phyloP scores from a whole-genome alignment of 2,113 vertebrate genomes.

The Trogon surrucura region DNA sequence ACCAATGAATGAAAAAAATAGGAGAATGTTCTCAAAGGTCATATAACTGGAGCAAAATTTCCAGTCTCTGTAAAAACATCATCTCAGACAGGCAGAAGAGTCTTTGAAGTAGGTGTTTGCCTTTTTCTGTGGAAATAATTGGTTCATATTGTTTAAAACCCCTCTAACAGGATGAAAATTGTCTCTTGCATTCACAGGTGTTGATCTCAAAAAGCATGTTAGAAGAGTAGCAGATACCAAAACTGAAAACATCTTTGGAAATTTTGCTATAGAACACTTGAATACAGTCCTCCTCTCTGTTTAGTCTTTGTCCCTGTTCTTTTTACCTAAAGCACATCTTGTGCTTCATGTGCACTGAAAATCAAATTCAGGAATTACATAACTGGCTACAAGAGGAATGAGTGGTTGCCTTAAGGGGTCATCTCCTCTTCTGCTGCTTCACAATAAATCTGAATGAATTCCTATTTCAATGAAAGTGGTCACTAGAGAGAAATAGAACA shows the following conservation, averaged over 20 bases:
- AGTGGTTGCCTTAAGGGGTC: not conserved
- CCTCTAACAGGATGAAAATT: not conserved
- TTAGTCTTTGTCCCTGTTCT: not conserved
- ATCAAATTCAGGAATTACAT: not conserved
- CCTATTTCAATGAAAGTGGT: not conserved
- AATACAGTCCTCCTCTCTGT: not conserved
- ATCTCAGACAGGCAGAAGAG: not conserved
- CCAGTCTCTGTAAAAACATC: not conserved
- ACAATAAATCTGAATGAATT: conserved; percentile 12
- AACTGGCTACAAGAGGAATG: not conserved
- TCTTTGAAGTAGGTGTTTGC: fast-evolving
- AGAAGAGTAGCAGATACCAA: not conserved
- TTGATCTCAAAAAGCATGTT: not conserved
- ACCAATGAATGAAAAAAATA: not conserved
- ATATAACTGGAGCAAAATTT: not conserved
- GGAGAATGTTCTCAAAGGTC: not conserved
- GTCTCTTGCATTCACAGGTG: not conserved
- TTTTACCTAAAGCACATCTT: not conserved
- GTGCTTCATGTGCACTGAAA: not conserved
- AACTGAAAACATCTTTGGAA: not conserved
- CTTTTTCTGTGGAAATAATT: not conserved
- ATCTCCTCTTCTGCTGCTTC: not conserved
- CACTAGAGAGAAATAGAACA: not conserved
- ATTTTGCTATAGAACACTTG: not conserved
- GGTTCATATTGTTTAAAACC: not conserved